A percentile compares a stretch with the other conserved stretches of the same genome.
These are phyloP conservation scores for Asbolus verrucosus DNA, from an alignment of 1,140 invertebrate genomes.

Conservation along the genomic window DNA sequence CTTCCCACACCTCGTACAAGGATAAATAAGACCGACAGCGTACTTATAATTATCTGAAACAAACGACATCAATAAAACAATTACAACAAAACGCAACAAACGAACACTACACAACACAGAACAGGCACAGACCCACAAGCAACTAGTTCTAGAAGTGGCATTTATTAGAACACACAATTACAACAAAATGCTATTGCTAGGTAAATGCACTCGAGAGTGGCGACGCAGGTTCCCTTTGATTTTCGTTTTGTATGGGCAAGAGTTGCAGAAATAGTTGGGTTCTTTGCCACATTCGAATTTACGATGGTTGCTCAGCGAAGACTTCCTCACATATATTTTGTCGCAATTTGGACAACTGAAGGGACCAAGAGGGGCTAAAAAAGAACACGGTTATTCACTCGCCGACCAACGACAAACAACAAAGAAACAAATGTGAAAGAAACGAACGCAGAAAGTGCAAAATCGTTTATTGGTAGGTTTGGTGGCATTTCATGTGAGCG, in stretches of 20 bases:
- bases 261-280: conserved; percentile 68
- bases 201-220: conserved; percentile 33
- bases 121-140: conserved; percentile 8
- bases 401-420: neutral
- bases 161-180: too few species aligned
- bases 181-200: neutral
- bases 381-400: neutral
- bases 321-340: conserved; percentile 50
- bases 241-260: conserved; percentile 58
- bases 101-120: neutral
- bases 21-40: conserved; percentile 31
- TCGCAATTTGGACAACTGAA: conserved; percentile 48
- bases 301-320: conserved; percentile 61
- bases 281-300: conserved; percentile 70
- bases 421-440: neutral
- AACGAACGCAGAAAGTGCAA: neutral
- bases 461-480: conserved; percentile 18
- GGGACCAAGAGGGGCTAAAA: neutral
- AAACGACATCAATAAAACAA: conserved; percentile 15
- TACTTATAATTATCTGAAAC: conserved; percentile 35
- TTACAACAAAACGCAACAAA: neutral
- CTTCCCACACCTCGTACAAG: conserved; percentile 57
- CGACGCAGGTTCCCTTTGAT: conserved; percentile 53
- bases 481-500: conserved; percentile 47
- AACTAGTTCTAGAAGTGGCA: conserved; percentile 1